phyloP scores from a whole-genome alignment of 2,797 vertebrate genomes.

The Lepus oiostolus region DNA sequence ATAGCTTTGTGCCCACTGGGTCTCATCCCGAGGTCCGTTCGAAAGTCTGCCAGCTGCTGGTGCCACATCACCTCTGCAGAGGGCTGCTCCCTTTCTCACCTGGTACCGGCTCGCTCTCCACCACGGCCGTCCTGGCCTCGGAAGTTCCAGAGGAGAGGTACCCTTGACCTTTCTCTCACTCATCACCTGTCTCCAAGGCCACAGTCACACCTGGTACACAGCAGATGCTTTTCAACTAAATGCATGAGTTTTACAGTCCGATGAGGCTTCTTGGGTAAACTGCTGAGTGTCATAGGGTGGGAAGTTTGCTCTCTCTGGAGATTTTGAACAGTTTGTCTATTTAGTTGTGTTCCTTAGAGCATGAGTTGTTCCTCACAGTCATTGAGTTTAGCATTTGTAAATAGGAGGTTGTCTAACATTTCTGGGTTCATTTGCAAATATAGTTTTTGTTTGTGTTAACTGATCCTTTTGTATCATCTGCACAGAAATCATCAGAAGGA shows the following conservation, averaged over 20 bases:
- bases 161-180: rapidly evolving
- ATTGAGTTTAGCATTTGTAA: not conserved
- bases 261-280: not conserved
- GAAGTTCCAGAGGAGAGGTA: not conserved
- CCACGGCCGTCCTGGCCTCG: too few relatives aligned
- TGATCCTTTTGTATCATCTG: not conserved
- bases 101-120: too few relatives aligned
- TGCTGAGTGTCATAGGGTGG: not conserved
- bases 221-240: not conserved
- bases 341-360: not conserved
- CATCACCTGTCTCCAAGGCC: not conserved
- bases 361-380: not conserved
- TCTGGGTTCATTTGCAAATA: conserved; percentile 27
- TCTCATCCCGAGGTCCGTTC: not conserved
- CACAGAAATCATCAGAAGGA: not conserved
- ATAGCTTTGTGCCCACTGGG: not conserved
- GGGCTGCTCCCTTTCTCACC: not conserved
- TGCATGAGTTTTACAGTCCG: not conserved
- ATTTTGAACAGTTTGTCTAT: not conserved
- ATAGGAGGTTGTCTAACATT: not conserved
- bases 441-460: not conserved
- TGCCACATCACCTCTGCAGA: not conserved
- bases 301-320: not conserved
- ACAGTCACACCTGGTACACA: rapidly evolving
- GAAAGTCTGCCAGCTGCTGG: rapidly evolving